These are phyloP conservation scores for Furnarius figulus DNA, from an alignment of 2,113 vertebrate genomes.

Conservation along the genomic window DNA sequence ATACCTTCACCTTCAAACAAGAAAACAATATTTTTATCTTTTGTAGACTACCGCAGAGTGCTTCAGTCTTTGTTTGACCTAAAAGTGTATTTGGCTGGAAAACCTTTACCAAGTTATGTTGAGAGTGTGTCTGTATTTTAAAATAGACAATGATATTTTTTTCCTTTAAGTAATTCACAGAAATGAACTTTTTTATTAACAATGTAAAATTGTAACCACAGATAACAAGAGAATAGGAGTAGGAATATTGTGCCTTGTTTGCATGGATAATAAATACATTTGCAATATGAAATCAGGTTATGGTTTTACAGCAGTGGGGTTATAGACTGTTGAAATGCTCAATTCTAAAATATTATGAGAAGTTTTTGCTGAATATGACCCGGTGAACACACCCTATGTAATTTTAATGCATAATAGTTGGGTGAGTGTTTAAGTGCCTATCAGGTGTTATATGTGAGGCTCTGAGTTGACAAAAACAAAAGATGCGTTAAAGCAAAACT, in stretches of 20 bases:
- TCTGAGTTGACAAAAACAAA: not conserved
- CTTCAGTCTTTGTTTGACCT: not conserved
- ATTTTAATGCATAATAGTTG: not conserved
- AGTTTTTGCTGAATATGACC: not conserved
- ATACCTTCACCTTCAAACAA: not conserved
- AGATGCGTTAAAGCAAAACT: not conserved
- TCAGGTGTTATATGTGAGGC: not conserved
- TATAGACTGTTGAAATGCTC: not conserved
- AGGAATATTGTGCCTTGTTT: not conserved
- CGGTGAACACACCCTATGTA: not conserved
- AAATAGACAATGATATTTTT: not conserved
- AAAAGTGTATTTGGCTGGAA: not conserved
- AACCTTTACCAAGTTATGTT: not conserved
- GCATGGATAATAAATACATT: not conserved
- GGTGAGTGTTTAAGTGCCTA: not conserved
- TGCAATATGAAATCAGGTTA: not conserved
- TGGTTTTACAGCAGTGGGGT: not conserved
- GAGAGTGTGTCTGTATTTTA: not conserved
- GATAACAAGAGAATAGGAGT: not conserved
- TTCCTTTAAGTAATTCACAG: not conserved
- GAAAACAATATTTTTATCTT: not conserved
- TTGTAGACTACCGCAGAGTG: not conserved
- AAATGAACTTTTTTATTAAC: not conserved
- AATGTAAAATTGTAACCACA: not conserved
- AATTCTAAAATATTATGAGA: fast-evolving